These are phyloP conservation scores for Belonocnema kinseyi DNA, from an alignment of 1,140 invertebrate species.

Conservation along the genomic window DNA sequence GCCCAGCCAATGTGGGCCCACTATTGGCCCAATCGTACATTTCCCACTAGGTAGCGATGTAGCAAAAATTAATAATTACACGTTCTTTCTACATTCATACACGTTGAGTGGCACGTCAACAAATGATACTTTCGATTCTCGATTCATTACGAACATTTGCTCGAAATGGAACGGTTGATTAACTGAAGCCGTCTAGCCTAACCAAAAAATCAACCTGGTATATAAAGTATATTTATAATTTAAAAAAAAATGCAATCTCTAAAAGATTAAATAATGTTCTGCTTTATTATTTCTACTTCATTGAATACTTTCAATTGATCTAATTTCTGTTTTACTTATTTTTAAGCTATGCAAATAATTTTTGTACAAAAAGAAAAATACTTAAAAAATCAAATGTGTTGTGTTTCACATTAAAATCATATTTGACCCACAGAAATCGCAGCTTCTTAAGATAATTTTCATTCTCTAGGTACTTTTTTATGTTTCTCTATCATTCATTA, in stretches of 20 bases:
- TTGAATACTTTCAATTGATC: no score
- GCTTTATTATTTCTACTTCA: no score
- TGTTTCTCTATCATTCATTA: neutral
- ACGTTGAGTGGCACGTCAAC: constrained; percentile 49
- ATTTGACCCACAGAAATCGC: no score
- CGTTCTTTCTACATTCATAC: constrained; percentile 42
- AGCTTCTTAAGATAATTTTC: neutral
- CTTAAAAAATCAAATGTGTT: no score
- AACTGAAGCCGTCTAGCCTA: constrained; percentile 43
- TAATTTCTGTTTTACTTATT: no score
- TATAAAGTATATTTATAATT: neutral
- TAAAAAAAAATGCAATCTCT: no score
- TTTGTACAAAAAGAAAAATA: no score
- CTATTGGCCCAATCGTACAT: no score
- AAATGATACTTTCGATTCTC: constrained; percentile 56
- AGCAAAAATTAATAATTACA: constrained; percentile 61
- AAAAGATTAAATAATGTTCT: no score
- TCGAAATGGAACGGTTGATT: constrained; percentile 60
- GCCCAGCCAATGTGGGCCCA: no score
- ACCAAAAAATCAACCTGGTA: constrained; percentile 36
- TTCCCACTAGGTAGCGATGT: constrained; percentile 44
- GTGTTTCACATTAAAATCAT: no score
- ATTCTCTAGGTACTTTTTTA: neutral
- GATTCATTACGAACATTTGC: constrained; percentile 50
- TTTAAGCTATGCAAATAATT: no score